These are phyloP conservation scores for Prosapia bicincta DNA, from an alignment of 2,888 invertebrate genomes.

Conservation along the genomic window DNA sequence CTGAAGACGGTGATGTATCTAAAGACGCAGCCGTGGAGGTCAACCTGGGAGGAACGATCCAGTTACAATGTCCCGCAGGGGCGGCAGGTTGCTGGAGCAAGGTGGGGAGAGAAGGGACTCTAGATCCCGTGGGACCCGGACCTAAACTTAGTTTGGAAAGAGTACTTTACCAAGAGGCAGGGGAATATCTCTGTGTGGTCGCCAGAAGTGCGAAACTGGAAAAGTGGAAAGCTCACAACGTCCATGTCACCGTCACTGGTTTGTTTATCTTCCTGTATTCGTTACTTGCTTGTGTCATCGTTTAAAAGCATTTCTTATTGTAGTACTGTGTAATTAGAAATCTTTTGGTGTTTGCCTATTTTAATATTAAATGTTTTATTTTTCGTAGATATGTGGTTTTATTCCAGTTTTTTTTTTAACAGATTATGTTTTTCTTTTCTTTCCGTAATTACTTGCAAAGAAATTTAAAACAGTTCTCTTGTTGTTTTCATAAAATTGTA, in stretches of 20 bases:
- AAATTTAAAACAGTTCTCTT: no score
- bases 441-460: no score
- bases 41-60: constrained; percentile 80
- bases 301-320: no score
- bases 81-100: constrained; percentile 59
- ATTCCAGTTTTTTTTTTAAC: no score
- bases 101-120: constrained; percentile 45
- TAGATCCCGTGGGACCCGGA: constrained; percentile 52
- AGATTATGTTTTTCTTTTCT: no score
- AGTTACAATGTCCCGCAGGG: constrained; percentile 80
- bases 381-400: no score
- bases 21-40: constrained; percentile 58
- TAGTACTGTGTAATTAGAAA: no score
- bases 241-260: constrained; percentile 53
- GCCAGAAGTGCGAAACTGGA: constrained; percentile 47
- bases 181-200: constrained; percentile 67
- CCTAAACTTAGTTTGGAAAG: constrained; percentile 63
- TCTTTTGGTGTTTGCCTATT: no score
- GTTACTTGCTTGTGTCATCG: no score
- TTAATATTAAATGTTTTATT: no score
- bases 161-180: constrained; percentile 72
- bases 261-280: constrained; percentile 39
- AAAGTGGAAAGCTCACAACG: constrained; percentile 42
- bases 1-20: constrained; percentile 45
- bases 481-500: no score